A percentile compares a stretch with the other conserved stretches of the same genome.
Conservation (phyloP, 2,888 invertebrate genomes). For the Scaptomyza caliginosa region DNA sequence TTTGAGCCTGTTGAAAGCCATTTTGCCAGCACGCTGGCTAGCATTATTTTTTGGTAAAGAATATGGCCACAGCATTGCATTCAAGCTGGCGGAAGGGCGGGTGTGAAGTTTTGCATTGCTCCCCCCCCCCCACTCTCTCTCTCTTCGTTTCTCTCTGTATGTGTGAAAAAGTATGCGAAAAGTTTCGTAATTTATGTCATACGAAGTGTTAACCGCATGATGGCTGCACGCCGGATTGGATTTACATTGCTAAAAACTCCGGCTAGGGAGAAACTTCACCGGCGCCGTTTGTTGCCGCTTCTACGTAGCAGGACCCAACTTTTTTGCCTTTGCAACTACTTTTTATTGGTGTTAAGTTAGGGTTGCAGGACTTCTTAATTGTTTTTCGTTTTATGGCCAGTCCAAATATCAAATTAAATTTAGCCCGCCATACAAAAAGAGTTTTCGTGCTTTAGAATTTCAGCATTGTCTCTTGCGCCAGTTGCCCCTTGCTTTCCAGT, state of each 20-base stretch:
- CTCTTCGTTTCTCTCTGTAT: background rate
- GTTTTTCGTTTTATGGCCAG: slow-evolving; percentile 67
- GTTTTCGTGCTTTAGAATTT: slow-evolving; percentile 22
- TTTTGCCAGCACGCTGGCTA: slow-evolving; percentile 58
- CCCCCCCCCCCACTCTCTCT: background rate
- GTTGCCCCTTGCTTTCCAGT: slow-evolving; percentile 11
- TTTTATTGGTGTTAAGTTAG: slow-evolving; percentile 68
- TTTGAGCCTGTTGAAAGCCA: slow-evolving; percentile 65
- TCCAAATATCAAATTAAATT: slow-evolving; percentile 69
- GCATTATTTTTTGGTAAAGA: slow-evolving; percentile 69
- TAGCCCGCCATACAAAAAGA: slow-evolving; percentile 7
- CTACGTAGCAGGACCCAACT: slow-evolving; percentile 17
- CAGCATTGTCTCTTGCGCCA: background rate
- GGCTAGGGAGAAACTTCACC: slow-evolving; percentile 57
- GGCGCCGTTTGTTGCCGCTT: slow-evolving; percentile 27
- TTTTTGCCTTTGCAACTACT: slow-evolving; percentile 54
- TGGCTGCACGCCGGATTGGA: slow-evolving; percentile 80
- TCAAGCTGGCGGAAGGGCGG: background rate
- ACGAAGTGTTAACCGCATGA: slow-evolving; percentile 81
- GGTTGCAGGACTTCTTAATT: slow-evolving; percentile 59
- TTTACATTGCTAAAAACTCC: slow-evolving; percentile 76
- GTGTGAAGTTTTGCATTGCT: background rate
- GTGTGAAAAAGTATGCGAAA: slow-evolving; percentile 78
- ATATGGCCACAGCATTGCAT: slow-evolving; percentile 68
- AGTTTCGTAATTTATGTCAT: slow-evolving; percentile 81